Evolutionary conservation across 2,888 invertebrate species (phyloP).

Genomic region (Platycheirus albimanus): DNA sequence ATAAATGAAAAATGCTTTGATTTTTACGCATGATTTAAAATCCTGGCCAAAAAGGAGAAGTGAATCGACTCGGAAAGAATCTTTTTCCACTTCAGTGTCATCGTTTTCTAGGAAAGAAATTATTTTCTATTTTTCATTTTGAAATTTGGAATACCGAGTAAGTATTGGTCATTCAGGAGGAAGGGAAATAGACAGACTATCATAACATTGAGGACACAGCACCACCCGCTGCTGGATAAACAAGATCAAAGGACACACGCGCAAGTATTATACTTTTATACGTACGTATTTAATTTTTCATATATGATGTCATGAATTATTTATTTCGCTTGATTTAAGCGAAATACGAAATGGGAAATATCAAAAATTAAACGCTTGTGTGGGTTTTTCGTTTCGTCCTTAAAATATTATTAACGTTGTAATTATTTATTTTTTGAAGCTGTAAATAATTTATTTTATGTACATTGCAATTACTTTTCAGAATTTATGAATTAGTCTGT

Average conservation of each 20-base stretch:
- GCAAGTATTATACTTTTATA: not conserved
- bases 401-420: not conserved
- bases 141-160: not conserved
- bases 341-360: not conserved
- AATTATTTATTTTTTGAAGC: no score
- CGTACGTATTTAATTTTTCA: not conserved
- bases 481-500: no score
- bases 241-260: not conserved
- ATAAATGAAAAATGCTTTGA: conserved; percentile 51
- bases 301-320: not conserved
- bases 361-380: not conserved
- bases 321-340: not conserved
- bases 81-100: conserved; percentile 31
- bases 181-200: conserved; percentile 2
- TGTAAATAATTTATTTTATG: no score
- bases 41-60: conserved; percentile 36
- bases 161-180: not conserved
- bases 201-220: not conserved
- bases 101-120: conserved; percentile 11
- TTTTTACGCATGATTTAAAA: conserved; percentile 67
- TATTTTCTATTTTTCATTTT: conserved; percentile 11
- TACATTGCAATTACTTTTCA: no score
- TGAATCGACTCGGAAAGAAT: conserved; percentile 28
- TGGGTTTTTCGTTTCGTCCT: not conserved
- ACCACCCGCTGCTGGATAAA: not conserved